Percentiles rank a stretch among this genome's conserved stretches.
Conservation (phyloP, 2,888 invertebrate genomes). For the Drosophila yooni region DNA sequence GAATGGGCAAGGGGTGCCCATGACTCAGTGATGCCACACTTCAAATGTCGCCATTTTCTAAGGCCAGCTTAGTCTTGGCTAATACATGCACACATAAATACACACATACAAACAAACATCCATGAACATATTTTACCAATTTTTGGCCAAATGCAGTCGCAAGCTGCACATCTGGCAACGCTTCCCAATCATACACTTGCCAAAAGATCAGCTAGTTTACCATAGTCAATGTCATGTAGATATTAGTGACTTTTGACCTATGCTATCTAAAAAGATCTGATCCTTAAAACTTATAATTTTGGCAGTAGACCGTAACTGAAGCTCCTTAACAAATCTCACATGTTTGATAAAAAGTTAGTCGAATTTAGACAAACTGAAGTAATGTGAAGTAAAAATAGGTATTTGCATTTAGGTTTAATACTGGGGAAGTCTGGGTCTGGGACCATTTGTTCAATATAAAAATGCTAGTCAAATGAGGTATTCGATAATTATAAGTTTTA, state of each 20-base stretch:
- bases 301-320: background rate
- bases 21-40: conserved; percentile 44
- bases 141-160: conserved; percentile 13
- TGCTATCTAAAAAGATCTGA: background rate
- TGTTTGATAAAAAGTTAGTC: background rate
- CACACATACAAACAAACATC: background rate
- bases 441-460: background rate
- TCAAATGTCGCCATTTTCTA: conserved; percentile 52
- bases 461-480: background rate
- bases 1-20: background rate
- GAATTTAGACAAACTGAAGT: background rate
- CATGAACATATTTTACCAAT: background rate
- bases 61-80: conserved; percentile 31
- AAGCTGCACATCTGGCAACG: conserved; percentile 32
- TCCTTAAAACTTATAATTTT: background rate
- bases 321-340: background rate
- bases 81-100: conserved; percentile 9
- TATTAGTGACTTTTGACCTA: background rate
- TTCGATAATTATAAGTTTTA: background rate
- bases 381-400: too few relatives aligned
- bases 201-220: background rate
- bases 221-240: background rate
- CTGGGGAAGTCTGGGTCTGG: accelerated
- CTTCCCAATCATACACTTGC: background rate
- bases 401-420: background rate